Base-by-base conservation (phyloP, 2,888 invertebrate species). In the Conops quadrifasciatus region DNA sequence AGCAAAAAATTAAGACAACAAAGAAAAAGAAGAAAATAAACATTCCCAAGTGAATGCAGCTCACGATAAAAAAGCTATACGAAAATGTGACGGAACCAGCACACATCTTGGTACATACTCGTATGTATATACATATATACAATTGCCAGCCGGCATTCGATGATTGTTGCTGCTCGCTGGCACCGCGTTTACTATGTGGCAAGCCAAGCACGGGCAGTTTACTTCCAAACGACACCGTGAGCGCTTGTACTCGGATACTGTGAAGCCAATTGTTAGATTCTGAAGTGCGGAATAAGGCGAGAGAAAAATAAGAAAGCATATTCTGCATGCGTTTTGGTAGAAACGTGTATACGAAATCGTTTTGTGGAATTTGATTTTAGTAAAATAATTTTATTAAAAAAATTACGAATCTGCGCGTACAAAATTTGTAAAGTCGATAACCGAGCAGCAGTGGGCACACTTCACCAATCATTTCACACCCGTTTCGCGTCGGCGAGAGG, bases 121-220 rank as follows among this genome's bases (percentile, higher is more conserved):
- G 26, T 26, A 26, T 1, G 15, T 26, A 16, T 9, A 2, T 15
- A 3, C 19, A 26, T 26, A 9, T 4, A 63, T 26, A 63, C 7
- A 63, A 45, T 45, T 19, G 47, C 63, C 63, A 45, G 63, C 63
- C 63, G 47, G 63, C 63, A 16, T 47, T 47, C 63, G 15, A 26
- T n/a, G n/a, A 53, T 56, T 24, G 26, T 56, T 56, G 28, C 45
- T 63, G 15, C 1, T 47, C 45, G 45, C 5, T 45, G 47, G 63
- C 47, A 47, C 45, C 21, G 47, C 3, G 47, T 63, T 47, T 15
- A 16, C 45, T 45, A 16, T 26, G 7, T 15, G 26, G 47, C 26
- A 58, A 7, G 28, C 21, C 24, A 58, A 58, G 15, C 58, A 24
- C n/a, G n/a, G 24, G 28, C 58, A 58, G 58, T 58, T 58, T 24